A percentile compares a stretch with the other conserved stretches of the same genome.
Evolutionary conservation across 2,888 invertebrate genomes (phyloP).

Genomic region (Cloeon dipterum): DNA sequence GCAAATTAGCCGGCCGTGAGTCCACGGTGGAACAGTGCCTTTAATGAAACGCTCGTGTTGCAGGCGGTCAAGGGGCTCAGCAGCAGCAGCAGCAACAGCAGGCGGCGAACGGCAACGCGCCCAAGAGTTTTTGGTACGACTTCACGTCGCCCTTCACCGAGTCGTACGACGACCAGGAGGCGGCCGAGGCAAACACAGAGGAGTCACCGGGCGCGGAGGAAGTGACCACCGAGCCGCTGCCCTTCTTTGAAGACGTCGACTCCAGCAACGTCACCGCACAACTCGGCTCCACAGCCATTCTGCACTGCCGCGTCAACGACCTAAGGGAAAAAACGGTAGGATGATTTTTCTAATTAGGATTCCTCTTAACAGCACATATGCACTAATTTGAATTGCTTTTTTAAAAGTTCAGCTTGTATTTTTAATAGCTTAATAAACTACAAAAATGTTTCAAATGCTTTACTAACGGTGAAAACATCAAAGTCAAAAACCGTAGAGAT

Average conservation of each 20-base stretch:
- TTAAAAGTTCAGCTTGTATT: no score
- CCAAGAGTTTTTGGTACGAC: conserved; percentile 6
- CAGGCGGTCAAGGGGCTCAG: background rate
- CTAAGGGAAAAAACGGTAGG: conserved; percentile 14
- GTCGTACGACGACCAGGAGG: conserved; percentile 3
- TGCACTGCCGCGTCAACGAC: conserved; percentile 15
- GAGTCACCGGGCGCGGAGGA: conserved; percentile 5
- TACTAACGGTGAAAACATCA: no score
- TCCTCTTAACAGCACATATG: no score
- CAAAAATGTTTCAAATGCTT: no score
- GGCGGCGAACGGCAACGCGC: conserved; percentile 3
- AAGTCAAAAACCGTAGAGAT: no score
- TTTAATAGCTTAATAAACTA: no score
- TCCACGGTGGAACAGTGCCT: no score
- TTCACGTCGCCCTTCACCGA: conserved; percentile 6
- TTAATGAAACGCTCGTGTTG: no score
- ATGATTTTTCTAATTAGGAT: background rate
- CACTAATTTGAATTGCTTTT: no score
- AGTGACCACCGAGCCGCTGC: conserved; percentile 12
- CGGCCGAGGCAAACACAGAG: conserved; percentile 1
- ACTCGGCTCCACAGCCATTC: conserved; percentile 15
- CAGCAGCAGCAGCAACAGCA: background rate
- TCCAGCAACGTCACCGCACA: conserved; percentile 15
- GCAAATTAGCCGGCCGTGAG: no score
- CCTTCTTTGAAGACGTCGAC: conserved; percentile 12